Conservation (phyloP, 2,797 vertebrate genomes). For the Heterohyrax brucei region DNA sequence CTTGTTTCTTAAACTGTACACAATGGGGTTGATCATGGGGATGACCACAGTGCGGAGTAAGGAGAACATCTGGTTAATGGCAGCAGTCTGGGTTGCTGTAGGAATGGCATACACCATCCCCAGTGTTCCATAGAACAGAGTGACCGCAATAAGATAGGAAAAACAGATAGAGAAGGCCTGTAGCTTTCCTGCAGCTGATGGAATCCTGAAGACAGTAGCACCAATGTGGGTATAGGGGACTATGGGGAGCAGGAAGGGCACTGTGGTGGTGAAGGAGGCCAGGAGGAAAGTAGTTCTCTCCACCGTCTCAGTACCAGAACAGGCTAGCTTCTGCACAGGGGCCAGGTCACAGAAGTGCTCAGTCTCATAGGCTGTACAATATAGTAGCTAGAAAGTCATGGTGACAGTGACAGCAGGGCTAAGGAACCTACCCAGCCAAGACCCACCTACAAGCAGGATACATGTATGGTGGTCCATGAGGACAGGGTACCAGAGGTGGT, state of each 20-base stretch:
- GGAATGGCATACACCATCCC: constrained; percentile 57
- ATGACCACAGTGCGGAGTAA: constrained; percentile 56
- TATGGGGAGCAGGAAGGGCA: constrained; percentile 51
- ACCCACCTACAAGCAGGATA: constrained; percentile 44
- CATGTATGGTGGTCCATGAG: constrained; percentile 35
- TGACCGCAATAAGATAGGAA: constrained; percentile 56
- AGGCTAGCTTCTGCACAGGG: constrained; percentile 58
- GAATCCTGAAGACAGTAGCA: constrained; percentile 61
- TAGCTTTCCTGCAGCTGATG: constrained; percentile 59
- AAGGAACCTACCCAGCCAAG: constrained; percentile 68
- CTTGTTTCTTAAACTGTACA: constrained; percentile 75
- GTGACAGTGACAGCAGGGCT: constrained; percentile 41
- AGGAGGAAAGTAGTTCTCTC: constrained; percentile 62
- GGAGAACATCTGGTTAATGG: constrained; percentile 67
- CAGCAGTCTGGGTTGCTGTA: background rate
- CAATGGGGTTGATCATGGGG: constrained; percentile 45
- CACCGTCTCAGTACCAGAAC: constrained; percentile 10
- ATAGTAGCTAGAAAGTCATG: constrained; percentile 69
- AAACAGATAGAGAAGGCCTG: constrained; percentile 60
- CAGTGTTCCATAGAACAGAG: constrained; percentile 32
- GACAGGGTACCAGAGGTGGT: constrained; percentile 33
- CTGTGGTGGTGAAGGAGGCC: constrained; percentile 54
- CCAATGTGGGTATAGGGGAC: constrained; percentile 35
- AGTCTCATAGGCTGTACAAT: constrained; percentile 52
- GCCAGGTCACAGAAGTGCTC: constrained; percentile 73